Conservation (phyloP, 2,113 vertebrate genomes). For the Colius striatus region DNA sequence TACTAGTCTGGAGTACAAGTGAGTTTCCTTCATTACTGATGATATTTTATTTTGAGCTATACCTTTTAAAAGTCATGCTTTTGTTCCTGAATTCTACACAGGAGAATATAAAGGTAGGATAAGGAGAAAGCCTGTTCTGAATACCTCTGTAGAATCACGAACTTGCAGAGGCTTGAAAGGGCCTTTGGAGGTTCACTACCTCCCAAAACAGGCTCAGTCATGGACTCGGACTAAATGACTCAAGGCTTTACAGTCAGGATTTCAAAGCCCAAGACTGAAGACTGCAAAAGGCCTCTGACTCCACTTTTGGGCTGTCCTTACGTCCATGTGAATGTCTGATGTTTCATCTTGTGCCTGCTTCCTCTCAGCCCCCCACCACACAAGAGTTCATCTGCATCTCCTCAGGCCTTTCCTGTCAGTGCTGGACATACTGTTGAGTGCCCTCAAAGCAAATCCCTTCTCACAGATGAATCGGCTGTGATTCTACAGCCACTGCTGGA, state of each 20-base stretch:
- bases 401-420: not conserved
- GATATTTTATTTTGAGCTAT: not conserved
- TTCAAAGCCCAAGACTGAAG: too few species aligned
- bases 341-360: not conserved
- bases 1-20: slow-evolving; percentile 89
- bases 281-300: not conserved
- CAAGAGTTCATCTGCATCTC: not conserved
- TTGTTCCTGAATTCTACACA: not conserved
- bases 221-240: too few species aligned
- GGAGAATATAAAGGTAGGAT: not conserved
- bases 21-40: slow-evolving; percentile 49
- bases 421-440: not conserved
- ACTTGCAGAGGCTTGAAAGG: not conserved
- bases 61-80: not conserved
- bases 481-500: not conserved
- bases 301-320: not conserved
- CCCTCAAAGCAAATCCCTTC: not conserved
- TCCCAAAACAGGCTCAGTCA: too few species aligned
- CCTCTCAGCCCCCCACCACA: not conserved
- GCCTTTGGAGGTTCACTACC: not conserved
- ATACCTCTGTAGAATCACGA: not conserved
- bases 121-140: not conserved
- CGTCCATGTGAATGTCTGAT: not conserved
- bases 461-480: not conserved
- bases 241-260: too few species aligned